Percentiles rank a stretch among this genome's conserved stretches.
These are phyloP conservation scores for Macaca nemestrina DNA, from an alignment of 2,113 vertebrate genomes.

Conservation along the genomic window DNA sequence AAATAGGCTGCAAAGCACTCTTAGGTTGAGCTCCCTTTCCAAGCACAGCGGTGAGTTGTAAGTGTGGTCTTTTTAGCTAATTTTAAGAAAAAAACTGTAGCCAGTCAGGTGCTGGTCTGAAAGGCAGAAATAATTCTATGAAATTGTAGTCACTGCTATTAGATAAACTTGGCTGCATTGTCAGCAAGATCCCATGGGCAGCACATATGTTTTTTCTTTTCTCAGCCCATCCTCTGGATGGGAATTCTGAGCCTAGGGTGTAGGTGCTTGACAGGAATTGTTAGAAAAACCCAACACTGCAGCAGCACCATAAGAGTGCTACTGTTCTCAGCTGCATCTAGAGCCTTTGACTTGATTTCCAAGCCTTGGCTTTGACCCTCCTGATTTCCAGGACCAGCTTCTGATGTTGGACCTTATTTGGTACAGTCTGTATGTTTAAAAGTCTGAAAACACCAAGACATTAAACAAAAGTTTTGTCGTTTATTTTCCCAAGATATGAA, in stretches of 20 bases:
- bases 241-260: background rate
- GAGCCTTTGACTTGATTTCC: background rate
- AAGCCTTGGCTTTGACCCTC: background rate
- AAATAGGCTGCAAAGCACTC: background rate
- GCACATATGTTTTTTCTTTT: background rate
- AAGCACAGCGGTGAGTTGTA: slow-evolving; percentile 48
- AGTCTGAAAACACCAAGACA: slow-evolving; percentile 6
- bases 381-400: slow-evolving; percentile 19
- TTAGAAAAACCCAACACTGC: background rate
- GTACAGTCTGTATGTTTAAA: slow-evolving; percentile 14
- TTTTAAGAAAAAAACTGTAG: background rate
- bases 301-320: background rate
- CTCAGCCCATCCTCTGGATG: background rate
- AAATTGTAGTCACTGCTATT: slow-evolving; percentile 7
- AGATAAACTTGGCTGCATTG: background rate
- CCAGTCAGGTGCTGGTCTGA: background rate
- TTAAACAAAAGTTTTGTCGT: background rate
- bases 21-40: background rate
- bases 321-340: background rate
- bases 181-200: background rate
- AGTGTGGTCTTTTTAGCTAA: slow-evolving; percentile 28
- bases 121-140: slow-evolving; percentile 46
- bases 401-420: background rate
- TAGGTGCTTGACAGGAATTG: slow-evolving; percentile 7
- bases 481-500: background rate